Evolutionary conservation across 2,797 vertebrate genomes (phyloP), one percentile per base, ranked within the genome.

Genomic region (Hemibagrus guttatus): DNA sequence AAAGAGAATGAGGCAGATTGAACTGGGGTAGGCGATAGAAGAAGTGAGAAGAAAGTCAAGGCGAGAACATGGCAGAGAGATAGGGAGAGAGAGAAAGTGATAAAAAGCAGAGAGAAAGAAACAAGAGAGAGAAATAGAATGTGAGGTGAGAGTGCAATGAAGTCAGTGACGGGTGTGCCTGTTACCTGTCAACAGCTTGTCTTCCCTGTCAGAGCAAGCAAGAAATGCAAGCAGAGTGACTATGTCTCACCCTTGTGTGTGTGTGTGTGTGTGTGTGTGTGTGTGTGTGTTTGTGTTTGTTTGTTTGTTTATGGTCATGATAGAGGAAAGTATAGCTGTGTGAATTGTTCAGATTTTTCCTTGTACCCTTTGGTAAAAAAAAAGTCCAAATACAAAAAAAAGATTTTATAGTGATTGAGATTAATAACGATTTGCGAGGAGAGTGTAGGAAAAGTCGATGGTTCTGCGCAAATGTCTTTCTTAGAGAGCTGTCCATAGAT

Each of bases 111-210:
- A 78, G 71, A 85, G 58, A 66, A 81, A 64, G 61, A 21, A 59
- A 75, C 80, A 63, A 75, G 81, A 86, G 88, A 87, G 81, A 89
- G 86, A 54, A 64, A 86, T 83, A 85, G 80, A 87, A 87, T 88
- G 81, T 90, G 87, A 90, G 90, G 90, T 88, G 87, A 89, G 85
- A 86, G 88, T 85, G 86, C 89, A 90, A 88, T 89, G 88, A 90
- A 88, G 88, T 88, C 86, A 83, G 88, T 90, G 88, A 88, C 90
- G 87, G 90, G 19, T 88, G 85, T 86, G 87, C 90, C 88, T 90
- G 88, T 90, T 88, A 90, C 87, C 90, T 88, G 90, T 89, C 90
- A 90, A 81, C 90, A 88, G 87, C 90, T 89, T 89, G 90, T 90
- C 90, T 90, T 83, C 26, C 61, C 88, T 90, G 88, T 88, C 90